A percentile compares a stretch with the other conserved stretches of the same genome.
These are phyloP conservation scores for Schizotus pectinicornis DNA, from an alignment of 2,888 invertebrate genomes.

Conservation along the genomic window DNA sequence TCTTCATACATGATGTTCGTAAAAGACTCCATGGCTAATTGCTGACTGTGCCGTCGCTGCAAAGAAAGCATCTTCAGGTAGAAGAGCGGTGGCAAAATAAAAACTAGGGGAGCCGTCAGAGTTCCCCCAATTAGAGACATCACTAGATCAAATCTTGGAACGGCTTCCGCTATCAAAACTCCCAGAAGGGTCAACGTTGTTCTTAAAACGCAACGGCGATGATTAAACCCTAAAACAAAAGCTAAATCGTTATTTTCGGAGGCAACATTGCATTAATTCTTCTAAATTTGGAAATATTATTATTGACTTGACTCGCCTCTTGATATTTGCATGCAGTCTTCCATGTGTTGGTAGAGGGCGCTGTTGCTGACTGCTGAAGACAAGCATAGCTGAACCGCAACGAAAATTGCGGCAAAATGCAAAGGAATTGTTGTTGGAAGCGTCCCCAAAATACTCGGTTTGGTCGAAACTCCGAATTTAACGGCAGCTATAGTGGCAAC, in stretches of 20 bases:
- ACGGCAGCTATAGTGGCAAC: conserved; percentile 68
- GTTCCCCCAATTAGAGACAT: conserved; percentile 88
- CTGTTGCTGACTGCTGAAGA: conserved; percentile 81
- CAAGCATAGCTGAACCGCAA: conserved; percentile 77
- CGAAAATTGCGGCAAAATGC: conserved; percentile 73
- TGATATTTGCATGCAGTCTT: conserved; percentile 75
- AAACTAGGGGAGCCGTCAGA: conserved; percentile 81
- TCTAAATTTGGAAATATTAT: background rate
- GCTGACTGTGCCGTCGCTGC: conserved; percentile 49
- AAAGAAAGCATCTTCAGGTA: conserved; percentile 73
- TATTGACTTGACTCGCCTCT: conserved; percentile 73
- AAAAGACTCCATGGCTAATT: conserved; percentile 38
- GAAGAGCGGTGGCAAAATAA: conserved; percentile 82
- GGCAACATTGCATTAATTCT: too few species aligned
- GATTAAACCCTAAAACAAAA: conserved; percentile 71
- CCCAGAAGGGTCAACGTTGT: conserved; percentile 73
- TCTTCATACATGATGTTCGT: conserved; percentile 27
- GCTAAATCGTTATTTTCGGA: background rate
- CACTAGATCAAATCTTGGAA: conserved; percentile 85
- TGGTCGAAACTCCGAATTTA: conserved; percentile 68
- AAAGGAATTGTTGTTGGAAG: conserved; percentile 70
- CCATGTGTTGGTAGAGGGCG: conserved; percentile 82
- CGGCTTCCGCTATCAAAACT: conserved; percentile 78
- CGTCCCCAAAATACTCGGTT: conserved; percentile 70
- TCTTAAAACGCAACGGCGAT: conserved; percentile 74